These are phyloP conservation scores for Drosophila siamana DNA, from an alignment of 2,888 invertebrate genomes.

Conservation along the genomic window DNA sequence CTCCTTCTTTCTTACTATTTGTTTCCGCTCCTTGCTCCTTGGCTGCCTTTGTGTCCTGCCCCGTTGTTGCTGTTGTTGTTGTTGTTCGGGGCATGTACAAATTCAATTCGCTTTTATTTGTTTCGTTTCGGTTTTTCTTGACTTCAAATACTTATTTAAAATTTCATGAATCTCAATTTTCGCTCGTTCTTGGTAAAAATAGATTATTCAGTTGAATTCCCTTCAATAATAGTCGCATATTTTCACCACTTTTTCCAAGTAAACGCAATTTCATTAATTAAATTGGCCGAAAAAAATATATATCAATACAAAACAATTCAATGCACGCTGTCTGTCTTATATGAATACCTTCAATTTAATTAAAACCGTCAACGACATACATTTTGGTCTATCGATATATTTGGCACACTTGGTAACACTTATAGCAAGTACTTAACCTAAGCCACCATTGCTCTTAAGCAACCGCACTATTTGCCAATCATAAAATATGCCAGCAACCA, in stretches of 20 bases:
- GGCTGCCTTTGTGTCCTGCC: slow-evolving; percentile 48
- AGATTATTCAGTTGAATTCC: slow-evolving; percentile 36
- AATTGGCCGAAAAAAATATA: background rate
- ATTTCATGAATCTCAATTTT: slow-evolving; percentile 60
- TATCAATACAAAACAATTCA: too few species aligned
- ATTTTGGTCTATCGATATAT: too few species aligned
- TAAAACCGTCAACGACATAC: too few species aligned
- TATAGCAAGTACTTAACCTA: too few species aligned
- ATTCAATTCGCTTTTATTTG: slow-evolving; percentile 65
- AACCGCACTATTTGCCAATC: background rate
- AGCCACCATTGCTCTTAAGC: background rate
- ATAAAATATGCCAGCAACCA: background rate
- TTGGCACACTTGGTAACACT: too few species aligned
- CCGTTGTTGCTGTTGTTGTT: slow-evolving; percentile 6
- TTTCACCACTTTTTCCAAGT: background rate
- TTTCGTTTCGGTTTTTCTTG: slow-evolving; percentile 47
- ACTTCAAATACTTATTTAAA: slow-evolving; percentile 52
- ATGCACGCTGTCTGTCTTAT: too few species aligned
- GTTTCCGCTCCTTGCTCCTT: slow-evolving; percentile 37
- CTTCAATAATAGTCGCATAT: background rate
- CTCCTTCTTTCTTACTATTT: slow-evolving; percentile 16
- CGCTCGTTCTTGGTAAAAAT: slow-evolving; percentile 52
- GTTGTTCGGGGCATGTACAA: slow-evolving; percentile 41
- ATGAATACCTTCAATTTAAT: too few species aligned
- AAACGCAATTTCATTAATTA: background rate